Percentiles rank a stretch among this genome's conserved stretches.
phyloP scores from a whole-genome alignment of 2,113 vertebrate species.

The Otocyon megalotis region DNA sequence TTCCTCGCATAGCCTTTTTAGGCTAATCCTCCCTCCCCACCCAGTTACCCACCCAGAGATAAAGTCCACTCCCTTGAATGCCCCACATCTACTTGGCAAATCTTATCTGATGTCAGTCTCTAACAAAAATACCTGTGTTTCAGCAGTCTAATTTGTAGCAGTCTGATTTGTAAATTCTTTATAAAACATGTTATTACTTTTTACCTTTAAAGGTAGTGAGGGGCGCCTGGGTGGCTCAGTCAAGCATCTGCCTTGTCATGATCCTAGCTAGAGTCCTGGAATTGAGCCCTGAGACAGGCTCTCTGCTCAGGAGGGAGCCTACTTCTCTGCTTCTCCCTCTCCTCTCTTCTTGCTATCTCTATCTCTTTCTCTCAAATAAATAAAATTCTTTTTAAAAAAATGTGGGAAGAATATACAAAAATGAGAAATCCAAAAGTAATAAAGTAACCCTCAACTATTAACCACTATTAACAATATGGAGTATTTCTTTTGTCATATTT shows the following conservation, averaged over 20 bases:
- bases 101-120: neutral
- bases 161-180: neutral
- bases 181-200: constrained; percentile 2
- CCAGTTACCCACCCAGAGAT: neutral
- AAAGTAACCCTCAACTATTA: neutral
- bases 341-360: too few relatives aligned
- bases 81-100: neutral
- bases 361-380: too few relatives aligned
- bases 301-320: too few relatives aligned
- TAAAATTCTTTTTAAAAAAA: neutral
- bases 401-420: neutral
- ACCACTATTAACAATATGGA: neutral
- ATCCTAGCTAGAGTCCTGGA: too few relatives aligned
- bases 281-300: too few relatives aligned
- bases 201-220: neutral
- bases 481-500: constrained; percentile 19
- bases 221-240: too few relatives aligned
- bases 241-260: too few relatives aligned
- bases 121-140: neutral
- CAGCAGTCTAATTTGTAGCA: neutral
- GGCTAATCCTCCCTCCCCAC: neutral
- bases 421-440: constrained; percentile 8
- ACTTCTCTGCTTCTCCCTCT: too few relatives aligned
- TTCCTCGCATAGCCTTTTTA: neutral
- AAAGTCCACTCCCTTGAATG: neutral